Base-by-base conservation (phyloP, 2,113 vertebrate genomes). In the Numenius arquata region DNA sequence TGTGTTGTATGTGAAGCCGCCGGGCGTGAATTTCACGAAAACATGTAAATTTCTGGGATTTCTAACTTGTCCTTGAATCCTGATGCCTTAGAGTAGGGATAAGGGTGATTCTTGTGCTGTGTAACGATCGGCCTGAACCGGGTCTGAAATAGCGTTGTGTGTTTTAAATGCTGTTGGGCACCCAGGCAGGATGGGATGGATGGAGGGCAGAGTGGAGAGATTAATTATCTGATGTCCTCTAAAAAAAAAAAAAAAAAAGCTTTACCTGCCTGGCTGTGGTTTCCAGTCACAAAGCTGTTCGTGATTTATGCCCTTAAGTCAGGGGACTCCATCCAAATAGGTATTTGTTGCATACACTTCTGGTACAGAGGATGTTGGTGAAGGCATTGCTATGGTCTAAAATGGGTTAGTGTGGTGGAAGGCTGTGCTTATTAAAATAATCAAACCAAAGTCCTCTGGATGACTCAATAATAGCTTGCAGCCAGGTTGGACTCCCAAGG, bases 81-180 rank as follows among this genome's bases (percentile, higher is more conserved):
- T 2, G 2, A 0, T 20, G 0, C 8, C 18, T n/a, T 40, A 0
- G 9, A 1, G 1, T 2, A 4, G 36, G 27, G 30, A 5, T 70
- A 26, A 9, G 5, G 2, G 45, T 26, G 63, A 4, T 5, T 1
- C 11, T 32, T 22, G 62, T 0, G 4, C 40, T 22, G 36, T 26
- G 62, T 62, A 19, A 27, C 22, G 40, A 30, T 26, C 27, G 40
- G 27, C 20, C 19, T 9, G 8, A 63, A 0, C 12, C 5, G 0
- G 5, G 5, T 25, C 41, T 27, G 56, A 29, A 43, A 5, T 12
- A 14, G 34, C 1, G 2, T 1, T n/a, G 4, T 11, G 32, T 48
- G 25, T 12, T 58, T 11, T 13, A 38, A 36, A 16, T 48, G 66
- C 30, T 43, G 1, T 59, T 59, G 63, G 25, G 11, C 27, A 58